A percentile compares a stretch with the other conserved stretches of the same genome.
Conservation (phyloP, 2,113 vertebrate species). For the Oryzias melastigma region DNA sequence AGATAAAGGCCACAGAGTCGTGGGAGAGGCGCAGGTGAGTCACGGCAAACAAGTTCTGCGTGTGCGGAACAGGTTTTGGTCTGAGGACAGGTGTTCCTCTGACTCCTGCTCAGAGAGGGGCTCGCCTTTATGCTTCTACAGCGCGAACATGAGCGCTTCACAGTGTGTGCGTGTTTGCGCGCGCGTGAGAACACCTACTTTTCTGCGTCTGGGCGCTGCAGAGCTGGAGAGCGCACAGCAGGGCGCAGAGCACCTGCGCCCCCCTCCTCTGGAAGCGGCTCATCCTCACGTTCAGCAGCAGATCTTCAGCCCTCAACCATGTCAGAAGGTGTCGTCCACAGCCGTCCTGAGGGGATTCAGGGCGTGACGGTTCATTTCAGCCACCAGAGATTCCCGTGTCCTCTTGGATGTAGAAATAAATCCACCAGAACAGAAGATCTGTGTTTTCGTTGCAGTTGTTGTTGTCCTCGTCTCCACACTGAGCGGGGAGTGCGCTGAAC, state of each 20-base stretch:
- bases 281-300: slow-evolving; percentile 43
- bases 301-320: slow-evolving; percentile 2
- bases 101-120: not conserved
- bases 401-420: not conserved
- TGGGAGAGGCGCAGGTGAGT: slow-evolving; percentile 63
- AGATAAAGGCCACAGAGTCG: slow-evolving; percentile 28
- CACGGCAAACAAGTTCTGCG: slow-evolving; percentile 61
- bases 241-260: slow-evolving; percentile 51
- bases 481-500: slow-evolving; percentile 9
- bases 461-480: slow-evolving; percentile 7
- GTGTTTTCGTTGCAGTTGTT: too few relatives aligned
- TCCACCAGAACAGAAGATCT: not conserved
- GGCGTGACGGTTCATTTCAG: slow-evolving; percentile 13
- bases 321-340: fast-evolving
- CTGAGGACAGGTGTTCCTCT: slow-evolving; percentile 44
- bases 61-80: slow-evolving; percentile 66
- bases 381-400: not conserved
- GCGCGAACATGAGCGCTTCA: not conserved
- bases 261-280: slow-evolving; percentile 12
- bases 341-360: not conserved
- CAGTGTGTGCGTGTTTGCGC: not conserved
- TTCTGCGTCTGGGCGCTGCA: slow-evolving; percentile 60
- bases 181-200: slow-evolving; percentile 49
- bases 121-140: not conserved
- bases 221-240: slow-evolving; percentile 45